Base-by-base conservation (phyloP, 2,888 invertebrate species). In the Microdon myrmicae region DNA sequence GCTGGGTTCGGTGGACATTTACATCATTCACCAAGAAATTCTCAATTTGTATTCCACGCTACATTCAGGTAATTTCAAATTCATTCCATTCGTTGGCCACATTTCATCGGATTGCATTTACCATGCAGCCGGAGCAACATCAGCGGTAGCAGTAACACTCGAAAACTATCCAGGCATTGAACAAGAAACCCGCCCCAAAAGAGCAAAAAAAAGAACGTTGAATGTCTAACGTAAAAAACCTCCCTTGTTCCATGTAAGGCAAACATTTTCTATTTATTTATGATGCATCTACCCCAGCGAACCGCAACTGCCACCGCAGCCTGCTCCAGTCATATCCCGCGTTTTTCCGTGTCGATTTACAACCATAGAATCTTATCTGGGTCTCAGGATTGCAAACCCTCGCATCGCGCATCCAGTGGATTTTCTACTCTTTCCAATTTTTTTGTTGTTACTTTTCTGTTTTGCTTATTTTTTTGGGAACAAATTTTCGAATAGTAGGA, bases 21-120 rank as follows among this genome's bases (percentile, higher is more conserved):
- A 44, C 39, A 29, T 45, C 44, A 34, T 25, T 39, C 23, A 8
- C 61, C 49, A 56, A 48, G 32, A 61, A 61, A 56, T 56, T 56
- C 61, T 61, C 61, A 61, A 61, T 61, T 61, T 61, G 61, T 61
- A 61, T 61, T 61, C 61, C 61, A 56, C 51, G 37, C 56, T 56
- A 35, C 56, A 56, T 51, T 34, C 56, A 61, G 61, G 61, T 61
- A 51, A 61, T 61, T 61, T 56, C 49, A 61, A 61, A 61, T 61
- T 61, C 61, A 61, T 61, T 61, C 56, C 61, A 61, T 61, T 56
- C 56, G 61, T 49, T 61, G 56, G 55, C 61, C 61, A 61, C 61
- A 61, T 61, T 61, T 61, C 61, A 61, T 61, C 61, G 61, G 61
- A 61, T 61, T 61, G 61, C 61, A 61, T 61, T 61, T 45, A 35